Percentiles rank a stretch among this genome's conserved stretches.
Evolutionary conservation across 2,797 vertebrate genomes (phyloP).

Genomic region (Sparus aurata): DNA sequence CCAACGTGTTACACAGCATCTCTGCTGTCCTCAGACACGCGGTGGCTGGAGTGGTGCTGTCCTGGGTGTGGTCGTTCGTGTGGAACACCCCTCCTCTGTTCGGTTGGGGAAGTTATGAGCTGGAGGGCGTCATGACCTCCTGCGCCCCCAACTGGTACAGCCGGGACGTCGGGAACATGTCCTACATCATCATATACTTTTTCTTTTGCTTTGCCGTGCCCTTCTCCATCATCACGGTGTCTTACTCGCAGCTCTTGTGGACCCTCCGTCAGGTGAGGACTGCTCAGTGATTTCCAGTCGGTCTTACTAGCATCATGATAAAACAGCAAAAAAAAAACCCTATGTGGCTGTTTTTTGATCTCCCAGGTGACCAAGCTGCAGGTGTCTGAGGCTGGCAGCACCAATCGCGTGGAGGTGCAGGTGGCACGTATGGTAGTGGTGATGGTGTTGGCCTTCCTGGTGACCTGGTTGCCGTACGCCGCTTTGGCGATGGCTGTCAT

Average conservation of each 20-base stretch:
- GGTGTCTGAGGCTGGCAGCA: conserved; percentile 74
- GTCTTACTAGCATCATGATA: not conserved
- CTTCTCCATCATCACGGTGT: conserved; percentile 80
- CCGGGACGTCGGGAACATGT: conserved; percentile 81
- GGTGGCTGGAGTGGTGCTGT: conserved; percentile 78
- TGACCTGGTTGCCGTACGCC: conserved; percentile 90
- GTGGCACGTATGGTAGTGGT: conserved; percentile 89
- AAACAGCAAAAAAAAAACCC: not conserved
- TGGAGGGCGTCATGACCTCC: conserved; percentile 84
- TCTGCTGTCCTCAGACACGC: conserved; percentile 75
- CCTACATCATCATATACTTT: conserved; percentile 85
- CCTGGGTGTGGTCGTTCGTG: conserved; percentile 88
- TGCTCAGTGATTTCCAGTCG: not conserved
- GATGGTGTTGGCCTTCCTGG: conserved; percentile 90
- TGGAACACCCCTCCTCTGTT: conserved; percentile 88
- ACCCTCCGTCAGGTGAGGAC: conserved; percentile 81
- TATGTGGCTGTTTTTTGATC: not conserved
- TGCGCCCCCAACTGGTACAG: conserved; percentile 86
- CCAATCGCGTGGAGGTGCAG: conserved; percentile 84
- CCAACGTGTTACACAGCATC: not conserved
- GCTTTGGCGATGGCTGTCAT: conserved; percentile 83
- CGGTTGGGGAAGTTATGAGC: conserved; percentile 84
- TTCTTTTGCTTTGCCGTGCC: conserved; percentile 84
- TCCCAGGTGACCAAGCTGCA: conserved; percentile 80
- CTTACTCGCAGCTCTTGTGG: conserved; percentile 82